phyloP scores from a whole-genome alignment of 2,797 vertebrate species.

The Zalophus californianus region DNA sequence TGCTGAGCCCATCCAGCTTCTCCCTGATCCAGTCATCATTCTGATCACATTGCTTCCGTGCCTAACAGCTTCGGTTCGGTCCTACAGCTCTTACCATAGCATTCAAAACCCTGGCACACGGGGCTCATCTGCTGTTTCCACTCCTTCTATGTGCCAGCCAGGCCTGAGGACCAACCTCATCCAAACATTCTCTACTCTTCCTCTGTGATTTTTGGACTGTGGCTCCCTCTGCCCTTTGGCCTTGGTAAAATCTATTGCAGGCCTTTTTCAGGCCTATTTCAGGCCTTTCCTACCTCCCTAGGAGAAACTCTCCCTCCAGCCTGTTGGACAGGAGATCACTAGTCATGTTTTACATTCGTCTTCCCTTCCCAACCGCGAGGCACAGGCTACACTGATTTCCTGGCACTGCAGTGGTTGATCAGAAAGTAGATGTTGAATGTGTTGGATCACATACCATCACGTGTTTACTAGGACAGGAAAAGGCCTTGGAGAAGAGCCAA shows the following conservation, averaged over 20 bases:
- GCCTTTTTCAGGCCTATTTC: not conserved
- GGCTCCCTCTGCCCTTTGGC: not conserved
- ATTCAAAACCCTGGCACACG: too few species aligned
- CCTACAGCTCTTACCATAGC: not conserved
- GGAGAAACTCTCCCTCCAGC: not conserved
- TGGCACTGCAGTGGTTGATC: not conserved
- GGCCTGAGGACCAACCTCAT: not conserved
- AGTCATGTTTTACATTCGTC: not conserved
- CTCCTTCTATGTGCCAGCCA: not conserved
- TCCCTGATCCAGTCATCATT: not conserved
- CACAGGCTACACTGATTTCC: not conserved
- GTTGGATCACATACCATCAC: too few species aligned
- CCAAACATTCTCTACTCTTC: not conserved
- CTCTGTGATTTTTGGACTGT: not conserved
- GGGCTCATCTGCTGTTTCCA: not conserved
- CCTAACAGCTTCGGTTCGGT: not conserved
- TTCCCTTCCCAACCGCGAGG: not conserved
- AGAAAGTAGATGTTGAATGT: not conserved
- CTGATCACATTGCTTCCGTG: not conserved
- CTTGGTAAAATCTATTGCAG: not conserved
- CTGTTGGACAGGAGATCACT: not conserved
- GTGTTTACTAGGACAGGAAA: not conserved
- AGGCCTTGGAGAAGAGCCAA: not conserved
- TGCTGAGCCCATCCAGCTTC: not conserved
- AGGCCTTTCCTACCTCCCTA: not conserved